These are phyloP conservation scores for Artibeus jamaicensis DNA, from an alignment of 2,797 vertebrate species.

Conservation along the genomic window DNA sequence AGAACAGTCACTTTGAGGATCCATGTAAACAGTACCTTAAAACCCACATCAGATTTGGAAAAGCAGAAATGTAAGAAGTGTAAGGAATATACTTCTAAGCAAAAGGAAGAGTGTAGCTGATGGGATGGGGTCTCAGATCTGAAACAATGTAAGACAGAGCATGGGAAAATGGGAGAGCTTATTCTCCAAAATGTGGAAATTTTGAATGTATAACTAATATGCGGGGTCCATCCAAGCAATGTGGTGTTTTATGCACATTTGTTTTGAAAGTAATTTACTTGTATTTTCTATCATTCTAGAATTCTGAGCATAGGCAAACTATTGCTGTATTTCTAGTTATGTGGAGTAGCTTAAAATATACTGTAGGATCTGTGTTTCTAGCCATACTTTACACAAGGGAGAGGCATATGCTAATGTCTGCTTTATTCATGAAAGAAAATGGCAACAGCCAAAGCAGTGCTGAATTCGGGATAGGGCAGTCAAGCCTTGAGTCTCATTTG, in stretches of 20 bases:
- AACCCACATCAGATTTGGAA: neutral
- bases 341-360: neutral
- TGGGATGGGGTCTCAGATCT: neutral
- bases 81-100: neutral
- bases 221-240: neutral
- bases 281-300: neutral
- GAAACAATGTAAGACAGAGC: neutral
- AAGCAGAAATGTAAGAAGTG: neutral
- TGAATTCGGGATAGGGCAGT: neutral
- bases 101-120: neutral
- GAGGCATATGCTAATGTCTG: neutral
- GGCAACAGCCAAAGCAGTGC: neutral
- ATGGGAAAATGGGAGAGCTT: neutral
- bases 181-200: neutral
- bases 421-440: neutral
- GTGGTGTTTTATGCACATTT: neutral
- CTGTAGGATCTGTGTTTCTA: neutral
- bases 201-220: neutral
- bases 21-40: neutral
- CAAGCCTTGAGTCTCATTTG: neutral
- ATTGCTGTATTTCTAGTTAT: neutral
- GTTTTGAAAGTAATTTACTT: neutral
- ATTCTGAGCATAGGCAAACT: neutral
- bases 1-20: neutral
- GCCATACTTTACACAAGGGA: neutral